Conservation (phyloP, 2,797 vertebrate species). For the Gambusia yucatana region DNA sequence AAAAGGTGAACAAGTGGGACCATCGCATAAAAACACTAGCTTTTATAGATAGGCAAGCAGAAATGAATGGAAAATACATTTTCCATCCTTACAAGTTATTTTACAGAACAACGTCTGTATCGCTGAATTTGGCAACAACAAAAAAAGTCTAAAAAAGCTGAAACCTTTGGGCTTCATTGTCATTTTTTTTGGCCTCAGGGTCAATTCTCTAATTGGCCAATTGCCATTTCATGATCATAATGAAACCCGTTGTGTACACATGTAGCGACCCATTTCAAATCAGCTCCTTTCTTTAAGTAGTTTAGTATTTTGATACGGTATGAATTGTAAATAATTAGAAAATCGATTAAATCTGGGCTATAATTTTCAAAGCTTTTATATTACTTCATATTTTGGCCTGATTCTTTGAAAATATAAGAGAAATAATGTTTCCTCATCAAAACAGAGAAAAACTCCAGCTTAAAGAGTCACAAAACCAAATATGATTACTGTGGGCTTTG, state of each 20-base stretch:
- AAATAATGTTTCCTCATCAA: background rate
- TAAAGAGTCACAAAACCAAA: background rate
- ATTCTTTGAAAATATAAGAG: background rate
- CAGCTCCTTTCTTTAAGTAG: background rate
- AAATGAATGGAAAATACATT: background rate
- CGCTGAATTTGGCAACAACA: background rate
- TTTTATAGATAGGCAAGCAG: background rate
- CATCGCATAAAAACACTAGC: background rate
- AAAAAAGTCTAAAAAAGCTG: background rate
- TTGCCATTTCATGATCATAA: background rate
- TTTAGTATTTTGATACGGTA: background rate
- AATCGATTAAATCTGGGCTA: background rate
- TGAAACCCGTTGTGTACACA: background rate
- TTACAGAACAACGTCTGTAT: background rate
- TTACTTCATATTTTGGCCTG: background rate
- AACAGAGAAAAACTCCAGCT: background rate
- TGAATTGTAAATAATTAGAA: background rate
- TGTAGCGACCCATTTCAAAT: background rate
- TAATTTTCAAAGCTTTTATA: background rate
- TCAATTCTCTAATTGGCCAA: background rate
- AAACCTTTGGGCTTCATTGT: background rate
- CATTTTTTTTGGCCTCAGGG: background rate
- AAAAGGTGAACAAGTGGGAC: background rate
- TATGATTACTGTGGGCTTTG: background rate
- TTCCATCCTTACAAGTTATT: background rate